Evolutionary conservation across 2,888 invertebrate genomes (phyloP).

Genomic region (Catocala sponsa): DNA sequence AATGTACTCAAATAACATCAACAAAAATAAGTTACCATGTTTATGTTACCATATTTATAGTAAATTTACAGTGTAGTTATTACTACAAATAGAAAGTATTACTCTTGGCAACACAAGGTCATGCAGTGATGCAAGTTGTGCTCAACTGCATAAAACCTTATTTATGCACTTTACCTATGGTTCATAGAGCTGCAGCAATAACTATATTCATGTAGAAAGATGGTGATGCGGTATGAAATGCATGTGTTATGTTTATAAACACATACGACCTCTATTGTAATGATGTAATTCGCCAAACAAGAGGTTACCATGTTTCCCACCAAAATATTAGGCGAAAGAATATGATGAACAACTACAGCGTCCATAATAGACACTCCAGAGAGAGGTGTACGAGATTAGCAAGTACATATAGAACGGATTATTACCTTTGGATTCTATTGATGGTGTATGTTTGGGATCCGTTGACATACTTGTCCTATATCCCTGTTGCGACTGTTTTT

Average conservation of each 20-base stretch:
- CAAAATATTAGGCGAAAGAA: constrained; percentile 65
- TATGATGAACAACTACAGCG: constrained; percentile 27
- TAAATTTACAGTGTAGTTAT: constrained; percentile 39
- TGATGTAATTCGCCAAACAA: constrained; percentile 79
- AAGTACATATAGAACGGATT: constrained; percentile 49
- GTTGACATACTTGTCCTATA: constrained; percentile 83
- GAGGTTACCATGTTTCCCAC: constrained; percentile 86
- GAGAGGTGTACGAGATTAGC: constrained; percentile 32
- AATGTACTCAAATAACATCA: not conserved
- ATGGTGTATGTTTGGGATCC: constrained; percentile 69
- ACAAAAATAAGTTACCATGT: constrained; percentile 14
- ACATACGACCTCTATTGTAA: constrained; percentile 77
- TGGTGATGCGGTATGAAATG: constrained; percentile 49
- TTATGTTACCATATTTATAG: constrained; percentile 13
- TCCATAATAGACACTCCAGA: constrained; percentile 28
- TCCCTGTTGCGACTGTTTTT: constrained; percentile 82
- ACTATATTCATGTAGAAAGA: constrained; percentile 21
- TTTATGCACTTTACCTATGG: constrained; percentile 21
- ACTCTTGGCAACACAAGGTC: constrained; percentile 64
- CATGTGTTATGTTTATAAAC: constrained; percentile 82
- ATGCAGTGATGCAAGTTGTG: constrained; percentile 63
- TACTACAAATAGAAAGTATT: constrained; percentile 69
- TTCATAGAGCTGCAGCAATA: constrained; percentile 9
- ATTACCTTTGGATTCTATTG: constrained; percentile 79
- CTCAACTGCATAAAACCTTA: constrained; percentile 34